phyloP scores from a whole-genome alignment of 2,888 invertebrate genomes.

The Melinaea marsaeus region DNA sequence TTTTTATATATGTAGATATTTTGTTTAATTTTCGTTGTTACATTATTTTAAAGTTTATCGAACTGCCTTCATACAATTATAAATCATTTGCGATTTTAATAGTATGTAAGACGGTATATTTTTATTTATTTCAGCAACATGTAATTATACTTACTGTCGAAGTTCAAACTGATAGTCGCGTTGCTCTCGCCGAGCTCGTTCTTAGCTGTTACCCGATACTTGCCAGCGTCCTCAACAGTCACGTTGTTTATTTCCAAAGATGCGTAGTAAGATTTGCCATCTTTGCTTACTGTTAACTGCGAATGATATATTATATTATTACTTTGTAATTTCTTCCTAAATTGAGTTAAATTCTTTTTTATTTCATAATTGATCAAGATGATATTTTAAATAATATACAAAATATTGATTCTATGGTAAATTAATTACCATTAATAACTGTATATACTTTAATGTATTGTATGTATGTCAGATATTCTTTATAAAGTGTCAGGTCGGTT shows the following conservation, averaged over 20 bases:
- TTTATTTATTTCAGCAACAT: neutral
- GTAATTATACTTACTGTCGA: constrained; percentile 91
- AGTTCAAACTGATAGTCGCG: constrained; percentile 97
- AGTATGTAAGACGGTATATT: neutral
- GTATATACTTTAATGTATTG: too few relatives aligned
- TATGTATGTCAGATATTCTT: neutral
- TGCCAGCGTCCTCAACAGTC: constrained; percentile 97
- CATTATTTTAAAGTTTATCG: neutral
- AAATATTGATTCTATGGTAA: too few relatives aligned
- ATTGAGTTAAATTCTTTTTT: too few relatives aligned
- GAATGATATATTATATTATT: constrained; percentile 9
- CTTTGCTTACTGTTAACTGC: constrained; percentile 92
- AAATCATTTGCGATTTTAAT: too few relatives aligned
- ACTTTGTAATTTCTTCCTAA: neutral
- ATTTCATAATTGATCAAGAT: too few relatives aligned
- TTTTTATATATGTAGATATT: neutral
- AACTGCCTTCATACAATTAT: neutral
- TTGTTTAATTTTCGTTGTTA: neutral
- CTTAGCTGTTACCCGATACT: constrained; percentile 97
- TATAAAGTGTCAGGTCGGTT: constrained; percentile 46
- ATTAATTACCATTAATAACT: too few relatives aligned
- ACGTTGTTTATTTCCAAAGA: constrained; percentile 95
- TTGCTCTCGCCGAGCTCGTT: constrained; percentile 98
- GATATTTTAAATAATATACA: too few relatives aligned
- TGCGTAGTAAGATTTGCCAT: constrained; percentile 95